These are phyloP conservation scores for Cryptocheilus praepositus DNA, from an alignment of 2,888 invertebrate species.

Conservation along the genomic window DNA sequence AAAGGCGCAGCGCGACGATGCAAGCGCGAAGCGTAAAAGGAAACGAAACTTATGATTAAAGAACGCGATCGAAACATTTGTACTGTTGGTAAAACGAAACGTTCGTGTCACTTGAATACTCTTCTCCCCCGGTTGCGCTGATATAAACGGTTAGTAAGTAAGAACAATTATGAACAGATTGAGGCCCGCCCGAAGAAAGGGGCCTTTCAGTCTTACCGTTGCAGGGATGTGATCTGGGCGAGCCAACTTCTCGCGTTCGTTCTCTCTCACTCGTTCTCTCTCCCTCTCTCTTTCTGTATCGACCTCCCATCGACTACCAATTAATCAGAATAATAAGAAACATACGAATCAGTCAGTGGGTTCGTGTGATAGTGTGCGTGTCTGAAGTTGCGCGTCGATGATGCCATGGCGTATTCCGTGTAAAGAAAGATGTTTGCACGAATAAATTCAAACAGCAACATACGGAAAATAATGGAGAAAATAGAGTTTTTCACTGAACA, in stretches of 20 bases:
- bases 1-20: slow-evolving; percentile 9
- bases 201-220: slow-evolving; percentile 63
- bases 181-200: slow-evolving; percentile 46
- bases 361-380: too few species aligned
- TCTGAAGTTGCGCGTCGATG: too few species aligned
- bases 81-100: slow-evolving; percentile 52
- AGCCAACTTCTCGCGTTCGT: slow-evolving; percentile 21
- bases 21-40: not conserved
- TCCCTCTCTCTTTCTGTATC: slow-evolving; percentile 5
- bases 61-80: slow-evolving; percentile 47
- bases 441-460: too few species aligned
- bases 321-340: too few species aligned
- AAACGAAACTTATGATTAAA: slow-evolving; percentile 20
- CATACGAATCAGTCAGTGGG: too few species aligned
- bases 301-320: too few species aligned
- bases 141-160: slow-evolving; percentile 31
- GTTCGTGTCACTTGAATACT: slow-evolving; percentile 6
- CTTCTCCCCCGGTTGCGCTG: slow-evolving; percentile 21
- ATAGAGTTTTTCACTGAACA: too few species aligned
- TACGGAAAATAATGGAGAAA: too few species aligned
- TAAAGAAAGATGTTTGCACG: too few species aligned
- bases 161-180: slow-evolving; percentile 31
- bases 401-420: too few species aligned
- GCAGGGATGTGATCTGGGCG: slow-evolving; percentile 40
- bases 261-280: slow-evolving; percentile 6